Base-by-base conservation (phyloP, 64 coral and sea anemone genomes). In the Catalaphyllia jardinei region DNA sequence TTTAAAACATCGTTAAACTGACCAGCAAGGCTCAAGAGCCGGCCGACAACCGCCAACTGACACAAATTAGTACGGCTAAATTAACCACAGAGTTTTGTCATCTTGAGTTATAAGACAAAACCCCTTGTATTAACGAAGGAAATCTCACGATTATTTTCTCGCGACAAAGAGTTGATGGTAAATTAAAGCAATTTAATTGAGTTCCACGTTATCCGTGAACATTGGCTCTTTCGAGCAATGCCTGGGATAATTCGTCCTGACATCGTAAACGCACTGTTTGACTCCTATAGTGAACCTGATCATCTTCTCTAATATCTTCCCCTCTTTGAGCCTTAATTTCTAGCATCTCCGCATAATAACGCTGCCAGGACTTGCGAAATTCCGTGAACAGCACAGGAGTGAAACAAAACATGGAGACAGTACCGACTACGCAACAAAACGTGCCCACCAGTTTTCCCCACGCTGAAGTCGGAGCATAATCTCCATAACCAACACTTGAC, bases 401-500 rank as follows among this genome's bases (percentile, higher is more conserved):
- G 31, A 96, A 87, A 76, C 91, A 96, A 38, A 93, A 96, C 72
- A 96, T 86, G 5, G 89, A 62, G 4, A 96, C 75, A 4, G 89
- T 88, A 0, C 94, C 94, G 1, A 74, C 89, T 4, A 96, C 22
- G 16, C 91, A 92, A 29, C 79, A 89, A 29, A 90, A 73, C n/a
- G 94, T 62, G 29, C 86, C 91, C 71, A 96, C 86, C 10, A 96
- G 1, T 29, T 96, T 96, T 19, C 94, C 94, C 31, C 50, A 12
- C 4, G 74, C 77, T 3, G 91, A 93, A 31, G 33, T 69, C 2
- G 91, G 94, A 8, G 93, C 94, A 19, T 67, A 87, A 33, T 96
- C 94, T 19, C 94, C 94, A 29, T 96, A 96, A 7, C 94, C 94
- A 0, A 96, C 94, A 14, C 79, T 86, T 18, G 91, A 93, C 8